Conservation (phyloP, 2,888 invertebrate species). For the Caenorhabditis sulstoni region DNA sequence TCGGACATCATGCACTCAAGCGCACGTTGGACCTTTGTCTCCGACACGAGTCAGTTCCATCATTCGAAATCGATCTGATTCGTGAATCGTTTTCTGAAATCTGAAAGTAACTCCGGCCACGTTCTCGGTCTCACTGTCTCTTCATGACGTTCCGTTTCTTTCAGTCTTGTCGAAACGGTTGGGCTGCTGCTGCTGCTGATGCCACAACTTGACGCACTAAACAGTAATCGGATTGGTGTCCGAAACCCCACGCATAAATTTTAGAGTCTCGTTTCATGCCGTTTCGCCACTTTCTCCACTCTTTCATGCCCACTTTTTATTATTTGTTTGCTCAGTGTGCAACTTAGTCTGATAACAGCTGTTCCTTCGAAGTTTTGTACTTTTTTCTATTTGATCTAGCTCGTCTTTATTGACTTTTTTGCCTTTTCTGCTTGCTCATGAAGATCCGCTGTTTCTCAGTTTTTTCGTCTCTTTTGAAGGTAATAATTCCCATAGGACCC, state of each 20-base stretch:
- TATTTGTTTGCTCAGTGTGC: constrained; percentile 52
- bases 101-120: too few relatives aligned
- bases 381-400: constrained; percentile 39
- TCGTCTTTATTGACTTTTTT: constrained; percentile 22
- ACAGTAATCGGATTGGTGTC: constrained; percentile 47
- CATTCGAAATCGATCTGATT: too few relatives aligned
- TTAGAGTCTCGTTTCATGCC: background rate
- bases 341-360: constrained; percentile 46
- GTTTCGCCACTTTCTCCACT: background rate
- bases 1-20: too few relatives aligned
- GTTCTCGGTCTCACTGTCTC: background rate
- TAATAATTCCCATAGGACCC: constrained; percentile 33
- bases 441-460: background rate
- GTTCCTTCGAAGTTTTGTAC: constrained; percentile 35
- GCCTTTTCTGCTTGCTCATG: constrained; percentile 5
- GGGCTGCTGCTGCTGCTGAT: background rate
- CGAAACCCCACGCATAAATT: constrained; percentile 31
- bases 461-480: constrained; percentile 25
- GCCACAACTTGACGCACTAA: constrained; percentile 47
- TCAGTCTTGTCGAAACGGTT: background rate
- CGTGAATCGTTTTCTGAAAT: too few relatives aligned
- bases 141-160: constrained; percentile 4
- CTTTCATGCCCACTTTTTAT: constrained; percentile 28
- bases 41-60: too few relatives aligned
- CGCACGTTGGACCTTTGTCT: too few relatives aligned